Conservation (phyloP, 2,888 invertebrate genomes). For the Papilio elwesi region DNA sequence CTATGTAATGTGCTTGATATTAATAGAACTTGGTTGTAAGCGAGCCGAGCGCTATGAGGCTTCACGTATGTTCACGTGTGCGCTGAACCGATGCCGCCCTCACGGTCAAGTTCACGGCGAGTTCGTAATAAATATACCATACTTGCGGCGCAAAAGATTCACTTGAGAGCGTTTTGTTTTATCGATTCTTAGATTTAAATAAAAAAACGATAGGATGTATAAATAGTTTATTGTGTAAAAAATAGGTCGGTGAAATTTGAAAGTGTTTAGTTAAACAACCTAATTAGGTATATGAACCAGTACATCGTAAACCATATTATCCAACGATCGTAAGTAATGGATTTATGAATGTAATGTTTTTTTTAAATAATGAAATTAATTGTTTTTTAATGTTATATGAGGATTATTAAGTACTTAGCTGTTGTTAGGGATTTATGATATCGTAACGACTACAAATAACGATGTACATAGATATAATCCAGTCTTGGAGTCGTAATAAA, state of each 20-base stretch:
- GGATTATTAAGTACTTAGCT: not conserved
- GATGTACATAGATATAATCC: not conserved
- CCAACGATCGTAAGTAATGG: no score
- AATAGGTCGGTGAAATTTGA: no score
- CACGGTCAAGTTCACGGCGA: slow-evolving; percentile 74
- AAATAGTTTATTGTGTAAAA: not conserved
- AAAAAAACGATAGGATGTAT: not conserved
- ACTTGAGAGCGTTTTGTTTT: slow-evolving; percentile 22
- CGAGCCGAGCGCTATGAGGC: slow-evolving; percentile 59
- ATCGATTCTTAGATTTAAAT: slow-evolving; percentile 1
- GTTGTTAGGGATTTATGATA: not conserved
- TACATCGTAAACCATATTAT: no score
- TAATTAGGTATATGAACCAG: no score
- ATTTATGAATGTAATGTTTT: no score
- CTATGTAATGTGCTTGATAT: slow-evolving; percentile 58
- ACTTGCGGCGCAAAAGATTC: slow-evolving; percentile 31
- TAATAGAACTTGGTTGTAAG: slow-evolving; percentile 55
- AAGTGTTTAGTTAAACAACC: no score
- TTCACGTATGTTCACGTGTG: slow-evolving; percentile 63
- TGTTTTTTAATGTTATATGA: not conserved
- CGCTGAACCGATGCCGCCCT: slow-evolving; percentile 56
- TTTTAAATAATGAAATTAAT: no score
- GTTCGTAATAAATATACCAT: slow-evolving; percentile 49
- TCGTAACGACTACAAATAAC: not conserved
- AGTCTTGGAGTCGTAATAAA: not conserved